Conservation (phyloP, 1,140 invertebrate species). For the Zophobas atratus region DNA sequence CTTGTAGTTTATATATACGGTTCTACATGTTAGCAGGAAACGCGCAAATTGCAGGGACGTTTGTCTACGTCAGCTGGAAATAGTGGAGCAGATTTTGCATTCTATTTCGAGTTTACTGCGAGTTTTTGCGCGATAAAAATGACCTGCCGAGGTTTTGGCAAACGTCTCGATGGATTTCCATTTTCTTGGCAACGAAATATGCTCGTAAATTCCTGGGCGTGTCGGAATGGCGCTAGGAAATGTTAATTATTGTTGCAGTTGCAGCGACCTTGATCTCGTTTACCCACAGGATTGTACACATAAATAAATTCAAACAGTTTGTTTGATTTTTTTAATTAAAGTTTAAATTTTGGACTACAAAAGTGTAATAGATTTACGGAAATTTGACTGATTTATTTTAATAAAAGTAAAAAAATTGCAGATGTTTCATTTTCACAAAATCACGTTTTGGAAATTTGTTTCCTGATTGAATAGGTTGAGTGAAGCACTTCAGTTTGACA, state of each 20-base stretch:
- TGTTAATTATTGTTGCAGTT: slow-evolving; percentile 24
- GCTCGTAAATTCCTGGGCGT: slow-evolving; percentile 6
- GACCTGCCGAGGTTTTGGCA: slow-evolving; percentile 48
- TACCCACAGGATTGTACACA: no score
- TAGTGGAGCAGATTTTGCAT: slow-evolving; percentile 56
- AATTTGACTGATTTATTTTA: no score
- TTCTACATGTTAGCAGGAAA: slow-evolving; percentile 50
- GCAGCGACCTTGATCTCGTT: slow-evolving; percentile 3
- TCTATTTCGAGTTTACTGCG: slow-evolving; percentile 48
- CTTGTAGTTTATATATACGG: slow-evolving; percentile 43
- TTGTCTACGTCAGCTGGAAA: slow-evolving; percentile 57
- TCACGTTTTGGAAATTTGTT: no score
- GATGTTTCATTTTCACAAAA: no score
- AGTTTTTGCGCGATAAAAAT: slow-evolving; percentile 48
- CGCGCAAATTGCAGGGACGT: slow-evolving; percentile 58
- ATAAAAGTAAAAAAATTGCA: no score
- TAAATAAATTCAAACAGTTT: no score
- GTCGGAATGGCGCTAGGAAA: slow-evolving; percentile 1
- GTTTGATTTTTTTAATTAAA: no score
- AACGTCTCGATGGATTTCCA: slow-evolving; percentile 37
- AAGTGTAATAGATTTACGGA: no score
- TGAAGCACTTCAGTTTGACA: no score
- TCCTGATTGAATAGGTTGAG: no score
- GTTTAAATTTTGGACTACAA: no score
- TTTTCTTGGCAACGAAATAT: slow-evolving; percentile 37